phyloP scores from a whole-genome alignment of 2,797 vertebrate genomes.

The Cheirogaleus major region DNA sequence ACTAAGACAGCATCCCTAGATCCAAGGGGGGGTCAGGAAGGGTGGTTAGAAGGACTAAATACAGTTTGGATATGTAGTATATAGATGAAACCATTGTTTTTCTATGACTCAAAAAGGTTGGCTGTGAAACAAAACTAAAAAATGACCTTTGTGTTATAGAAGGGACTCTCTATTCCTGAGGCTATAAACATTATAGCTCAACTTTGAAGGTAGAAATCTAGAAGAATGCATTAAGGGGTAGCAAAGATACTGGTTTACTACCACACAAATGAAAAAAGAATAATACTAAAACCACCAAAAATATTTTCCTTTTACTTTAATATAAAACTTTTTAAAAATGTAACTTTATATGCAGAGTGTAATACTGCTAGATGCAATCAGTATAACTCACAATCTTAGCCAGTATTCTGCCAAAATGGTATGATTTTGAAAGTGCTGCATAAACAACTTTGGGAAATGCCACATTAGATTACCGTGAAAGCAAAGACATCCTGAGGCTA shows the following conservation, averaged over 20 bases:
- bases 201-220: not conserved
- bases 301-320: not conserved
- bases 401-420: not conserved
- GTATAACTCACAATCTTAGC: conserved; percentile 9
- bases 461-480: not conserved
- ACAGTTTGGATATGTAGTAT: not conserved
- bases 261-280: not conserved
- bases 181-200: not conserved
- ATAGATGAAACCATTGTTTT: not conserved
- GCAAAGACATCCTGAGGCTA: not conserved
- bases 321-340: not conserved
- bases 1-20: not conserved
- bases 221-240: not conserved
- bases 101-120: not conserved
- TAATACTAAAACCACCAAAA: not conserved
- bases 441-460: conserved; percentile 29
- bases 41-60: not conserved
- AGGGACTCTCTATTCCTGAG: not conserved
- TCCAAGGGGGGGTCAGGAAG: not conserved
- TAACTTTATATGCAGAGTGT: not conserved
- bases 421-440: not conserved
- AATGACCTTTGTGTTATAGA: not conserved
- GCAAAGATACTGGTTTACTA: not conserved
- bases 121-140: not conserved
- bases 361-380: not conserved